Conservation (phyloP, 1,140 invertebrate species). For the Polypedilum pembai region DNA sequence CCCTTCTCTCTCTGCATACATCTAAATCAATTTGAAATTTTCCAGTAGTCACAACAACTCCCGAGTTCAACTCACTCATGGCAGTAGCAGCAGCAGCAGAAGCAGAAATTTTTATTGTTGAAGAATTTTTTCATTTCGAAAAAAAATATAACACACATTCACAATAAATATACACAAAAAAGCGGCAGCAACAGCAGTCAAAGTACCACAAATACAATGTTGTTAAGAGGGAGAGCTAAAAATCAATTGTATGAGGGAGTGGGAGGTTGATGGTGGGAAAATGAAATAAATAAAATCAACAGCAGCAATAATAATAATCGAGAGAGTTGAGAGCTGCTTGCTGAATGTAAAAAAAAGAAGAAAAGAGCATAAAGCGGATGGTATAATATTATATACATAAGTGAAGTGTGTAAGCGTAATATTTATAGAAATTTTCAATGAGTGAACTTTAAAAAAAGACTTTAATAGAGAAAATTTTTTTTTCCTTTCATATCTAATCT, state of each 20-base stretch:
- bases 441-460: no score
- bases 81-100: background rate
- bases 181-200: constrained; percentile 9
- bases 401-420: no score
- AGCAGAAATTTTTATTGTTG: background rate
- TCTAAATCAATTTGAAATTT: constrained; percentile 27
- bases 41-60: background rate
- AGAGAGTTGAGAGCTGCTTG: background rate
- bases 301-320: constrained; percentile 18
- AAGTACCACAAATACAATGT: constrained; percentile 15
- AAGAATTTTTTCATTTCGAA: background rate
- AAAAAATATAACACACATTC: background rate
- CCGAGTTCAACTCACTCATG: background rate
- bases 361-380: no score
- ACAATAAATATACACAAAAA: constrained; percentile 17
- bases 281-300: constrained; percentile 19
- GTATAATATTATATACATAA: no score
- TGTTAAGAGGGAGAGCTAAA: background rate
- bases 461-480: no score
- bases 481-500: no score
- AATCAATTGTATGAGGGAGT: background rate
- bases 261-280: constrained; percentile 2
- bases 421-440: no score
- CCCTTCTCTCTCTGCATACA: background rate
- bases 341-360: no score